phyloP scores from a whole-genome alignment of 2,888 invertebrate genomes.

The Pimpla rufipes region DNA sequence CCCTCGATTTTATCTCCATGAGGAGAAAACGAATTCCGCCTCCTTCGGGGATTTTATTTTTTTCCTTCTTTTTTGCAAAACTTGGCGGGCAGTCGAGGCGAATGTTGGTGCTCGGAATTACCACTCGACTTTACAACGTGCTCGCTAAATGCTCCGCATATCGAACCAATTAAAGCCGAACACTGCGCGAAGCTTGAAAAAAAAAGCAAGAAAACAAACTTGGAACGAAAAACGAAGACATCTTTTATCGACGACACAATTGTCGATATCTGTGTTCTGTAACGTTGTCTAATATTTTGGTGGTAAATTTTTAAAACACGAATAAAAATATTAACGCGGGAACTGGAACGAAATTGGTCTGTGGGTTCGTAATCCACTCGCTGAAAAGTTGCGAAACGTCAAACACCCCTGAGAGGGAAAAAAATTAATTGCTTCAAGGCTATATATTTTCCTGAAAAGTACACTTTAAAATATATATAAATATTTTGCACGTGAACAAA shows the following conservation, averaged over 20 bases:
- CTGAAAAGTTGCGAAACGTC: too few species aligned
- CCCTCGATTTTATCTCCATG: neutral
- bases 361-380: too few species aligned
- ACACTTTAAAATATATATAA: conserved; percentile 1
- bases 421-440: too few species aligned
- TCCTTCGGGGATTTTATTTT: too few species aligned
- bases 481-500: neutral
- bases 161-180: too few species aligned
- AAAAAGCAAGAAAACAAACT: neutral
- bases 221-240: too few species aligned
- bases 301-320: neutral
- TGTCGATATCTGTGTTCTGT: too few species aligned
- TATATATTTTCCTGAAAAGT: too few species aligned
- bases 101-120: neutral
- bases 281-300: neutral
- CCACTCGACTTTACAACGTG: neutral
- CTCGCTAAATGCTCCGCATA: neutral
- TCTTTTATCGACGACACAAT: too few species aligned
- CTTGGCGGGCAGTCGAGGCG: neutral
- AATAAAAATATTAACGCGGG: neutral
- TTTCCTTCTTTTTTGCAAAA: neutral
- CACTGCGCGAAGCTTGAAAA: neutral
- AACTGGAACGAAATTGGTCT: too few species aligned
- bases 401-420: too few species aligned
- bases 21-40: neutral